Evolutionary conservation across 2,797 vertebrate genomes (phyloP).

Genomic region (Mus minutoides): DNA sequence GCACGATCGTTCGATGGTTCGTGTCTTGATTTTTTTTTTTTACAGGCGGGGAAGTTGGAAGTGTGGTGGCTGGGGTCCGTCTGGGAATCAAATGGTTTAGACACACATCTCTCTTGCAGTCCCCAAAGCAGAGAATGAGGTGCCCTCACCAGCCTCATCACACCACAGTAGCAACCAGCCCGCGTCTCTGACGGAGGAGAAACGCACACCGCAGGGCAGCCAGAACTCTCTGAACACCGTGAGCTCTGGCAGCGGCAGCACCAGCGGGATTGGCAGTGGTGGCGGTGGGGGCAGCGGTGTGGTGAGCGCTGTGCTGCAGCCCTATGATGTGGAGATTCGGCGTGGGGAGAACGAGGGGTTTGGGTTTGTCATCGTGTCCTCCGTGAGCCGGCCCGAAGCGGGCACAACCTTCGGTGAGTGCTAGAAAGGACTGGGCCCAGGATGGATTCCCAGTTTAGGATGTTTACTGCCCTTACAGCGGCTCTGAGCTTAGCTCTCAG

Average conservation of each 20-base stretch:
- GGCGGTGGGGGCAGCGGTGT: constrained; percentile 90
- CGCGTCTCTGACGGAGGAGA: constrained; percentile 96
- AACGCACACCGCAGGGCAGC: constrained; percentile 97
- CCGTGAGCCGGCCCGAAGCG: constrained; percentile 96
- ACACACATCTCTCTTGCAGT: constrained; percentile 80
- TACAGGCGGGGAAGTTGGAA: neutral
- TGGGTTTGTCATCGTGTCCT: constrained; percentile 98
- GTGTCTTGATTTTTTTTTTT: neutral
- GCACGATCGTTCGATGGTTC: rapidly evolving
- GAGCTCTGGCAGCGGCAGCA: constrained; percentile 98
- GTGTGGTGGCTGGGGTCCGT: too few relatives aligned
- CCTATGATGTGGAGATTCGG: constrained; percentile 97
- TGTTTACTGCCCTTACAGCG: neutral
- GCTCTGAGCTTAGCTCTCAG: neutral
- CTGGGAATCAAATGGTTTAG: neutral
- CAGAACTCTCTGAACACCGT: constrained; percentile 99
- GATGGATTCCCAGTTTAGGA: neutral
- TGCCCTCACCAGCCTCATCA: constrained; percentile 96
- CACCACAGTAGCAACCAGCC: constrained; percentile 99
- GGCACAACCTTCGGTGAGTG: constrained; percentile 98
- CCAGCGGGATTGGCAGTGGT: constrained; percentile 96
- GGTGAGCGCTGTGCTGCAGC: constrained; percentile 90
- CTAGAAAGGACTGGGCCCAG: rapidly evolving
- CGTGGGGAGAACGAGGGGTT: constrained; percentile 98
- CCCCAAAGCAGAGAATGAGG: constrained; percentile 94